Conservation (phyloP, 2,113 vertebrate species). For the Saccopteryx leptura region DNA sequence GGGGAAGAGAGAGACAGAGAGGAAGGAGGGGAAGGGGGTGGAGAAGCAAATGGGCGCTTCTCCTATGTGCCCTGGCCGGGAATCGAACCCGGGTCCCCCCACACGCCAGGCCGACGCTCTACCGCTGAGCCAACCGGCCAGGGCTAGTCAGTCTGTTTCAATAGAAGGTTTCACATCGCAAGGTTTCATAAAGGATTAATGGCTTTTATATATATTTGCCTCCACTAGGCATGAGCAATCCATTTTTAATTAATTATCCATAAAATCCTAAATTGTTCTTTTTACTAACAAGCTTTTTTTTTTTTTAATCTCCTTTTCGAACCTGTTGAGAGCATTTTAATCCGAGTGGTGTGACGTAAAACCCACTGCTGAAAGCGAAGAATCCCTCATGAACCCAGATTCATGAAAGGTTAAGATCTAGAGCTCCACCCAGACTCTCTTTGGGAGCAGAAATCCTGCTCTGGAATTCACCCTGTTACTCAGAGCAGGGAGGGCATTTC, state of each 20-base stretch:
- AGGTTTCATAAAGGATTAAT: constrained; percentile 1
- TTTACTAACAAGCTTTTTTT: not conserved
- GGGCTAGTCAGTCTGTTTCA: not conserved
- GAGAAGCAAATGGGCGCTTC: no score
- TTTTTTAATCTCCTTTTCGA: constrained; percentile 1
- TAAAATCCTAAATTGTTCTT: not conserved
- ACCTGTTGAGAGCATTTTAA: not conserved
- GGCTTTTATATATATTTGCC: constrained; percentile 8
- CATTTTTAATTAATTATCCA: not conserved
- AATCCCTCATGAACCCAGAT: not conserved
- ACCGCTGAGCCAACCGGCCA: no score
- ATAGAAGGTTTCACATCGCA: not conserved
- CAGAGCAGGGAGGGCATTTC: not conserved
- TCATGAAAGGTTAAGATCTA: not conserved
- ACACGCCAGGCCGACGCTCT: no score
- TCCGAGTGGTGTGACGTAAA: not conserved
- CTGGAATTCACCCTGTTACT: not conserved
- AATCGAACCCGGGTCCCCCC: no score
- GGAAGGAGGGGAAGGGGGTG: no score
- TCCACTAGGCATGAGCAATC: not conserved
- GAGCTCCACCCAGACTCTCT: not conserved
- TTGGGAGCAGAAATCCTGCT: not conserved
- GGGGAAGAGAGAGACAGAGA: no score
- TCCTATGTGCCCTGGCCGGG: no score
- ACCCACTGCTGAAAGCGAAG: not conserved